Conservation (phyloP, 2,888 invertebrate species). For the Napeogenes sylphis region DNA sequence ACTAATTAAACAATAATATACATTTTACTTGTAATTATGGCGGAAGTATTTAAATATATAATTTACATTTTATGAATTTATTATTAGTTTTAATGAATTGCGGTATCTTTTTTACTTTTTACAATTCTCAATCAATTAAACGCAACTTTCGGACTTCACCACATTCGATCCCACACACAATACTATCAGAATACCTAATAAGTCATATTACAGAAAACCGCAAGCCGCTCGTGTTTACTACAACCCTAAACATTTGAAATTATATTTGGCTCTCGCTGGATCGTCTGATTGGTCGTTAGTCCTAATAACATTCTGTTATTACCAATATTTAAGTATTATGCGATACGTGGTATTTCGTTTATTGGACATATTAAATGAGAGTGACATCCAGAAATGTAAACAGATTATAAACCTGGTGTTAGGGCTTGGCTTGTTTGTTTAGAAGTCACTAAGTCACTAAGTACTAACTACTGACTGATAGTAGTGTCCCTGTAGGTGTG, state of each 20-base stretch:
- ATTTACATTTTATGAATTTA: no score
- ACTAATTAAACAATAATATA: not conserved
- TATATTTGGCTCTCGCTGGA: conserved; percentile 1
- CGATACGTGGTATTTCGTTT: no score
- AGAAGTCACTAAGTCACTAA: no score
- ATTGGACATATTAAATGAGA: conserved; percentile 48
- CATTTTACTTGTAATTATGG: not conserved
- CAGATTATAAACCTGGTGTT: no score
- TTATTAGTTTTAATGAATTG: no score
- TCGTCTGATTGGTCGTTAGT: conserved; percentile 3
- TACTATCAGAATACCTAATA: conserved; percentile 4
- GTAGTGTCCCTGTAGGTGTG: not conserved
- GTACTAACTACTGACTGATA: no score
- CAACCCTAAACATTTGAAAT: conserved; percentile 5
- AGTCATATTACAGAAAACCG: not conserved
- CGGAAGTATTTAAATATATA: no score
- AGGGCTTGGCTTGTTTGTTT: no score
- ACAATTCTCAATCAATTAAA: no score
- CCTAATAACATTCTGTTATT: not conserved
- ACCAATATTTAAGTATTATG: not conserved
- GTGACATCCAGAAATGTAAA: conserved; percentile 11
- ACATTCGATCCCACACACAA: not conserved
- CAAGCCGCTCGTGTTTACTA: not conserved
- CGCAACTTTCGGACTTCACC: not conserved
- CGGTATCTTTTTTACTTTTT: no score